Evolutionary conservation across 2,113 vertebrate genomes (phyloP).

Genomic region (Protobothrops flavoviridis): DNA sequence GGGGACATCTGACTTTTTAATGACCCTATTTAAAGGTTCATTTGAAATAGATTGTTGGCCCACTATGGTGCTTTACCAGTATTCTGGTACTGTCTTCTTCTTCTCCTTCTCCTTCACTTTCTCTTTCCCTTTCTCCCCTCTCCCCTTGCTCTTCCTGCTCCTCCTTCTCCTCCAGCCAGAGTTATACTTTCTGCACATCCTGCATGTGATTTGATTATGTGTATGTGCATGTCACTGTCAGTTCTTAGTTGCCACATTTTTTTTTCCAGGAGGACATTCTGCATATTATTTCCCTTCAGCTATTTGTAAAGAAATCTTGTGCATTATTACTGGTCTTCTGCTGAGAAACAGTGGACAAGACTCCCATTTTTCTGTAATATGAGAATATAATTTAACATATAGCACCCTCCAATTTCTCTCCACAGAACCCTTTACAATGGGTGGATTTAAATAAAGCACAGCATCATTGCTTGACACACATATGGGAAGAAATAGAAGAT

Average conservation of each 20-base stretch:
- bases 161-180: neutral
- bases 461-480: neutral
- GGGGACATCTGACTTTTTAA: neutral
- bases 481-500: slow-evolving; percentile 2
- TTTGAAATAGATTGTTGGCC: neutral
- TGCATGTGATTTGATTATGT: neutral
- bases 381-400: neutral
- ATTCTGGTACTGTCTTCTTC: neutral
- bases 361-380: neutral
- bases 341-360: neutral
- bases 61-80: neutral
- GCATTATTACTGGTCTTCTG: neutral
- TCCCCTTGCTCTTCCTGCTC: no score
- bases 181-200: neutral
- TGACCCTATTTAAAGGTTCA: neutral
- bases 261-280: neutral
- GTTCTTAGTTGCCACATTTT: neutral
- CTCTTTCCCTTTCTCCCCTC: no score
- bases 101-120: neutral
- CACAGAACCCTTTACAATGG: neutral
- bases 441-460: neutral
- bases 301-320: neutral
- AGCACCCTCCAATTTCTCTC: neutral
- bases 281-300: neutral
- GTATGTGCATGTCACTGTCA: neutral